phyloP scores from a whole-genome alignment of 2,113 vertebrate species.

The Heliornis fulica region DNA sequence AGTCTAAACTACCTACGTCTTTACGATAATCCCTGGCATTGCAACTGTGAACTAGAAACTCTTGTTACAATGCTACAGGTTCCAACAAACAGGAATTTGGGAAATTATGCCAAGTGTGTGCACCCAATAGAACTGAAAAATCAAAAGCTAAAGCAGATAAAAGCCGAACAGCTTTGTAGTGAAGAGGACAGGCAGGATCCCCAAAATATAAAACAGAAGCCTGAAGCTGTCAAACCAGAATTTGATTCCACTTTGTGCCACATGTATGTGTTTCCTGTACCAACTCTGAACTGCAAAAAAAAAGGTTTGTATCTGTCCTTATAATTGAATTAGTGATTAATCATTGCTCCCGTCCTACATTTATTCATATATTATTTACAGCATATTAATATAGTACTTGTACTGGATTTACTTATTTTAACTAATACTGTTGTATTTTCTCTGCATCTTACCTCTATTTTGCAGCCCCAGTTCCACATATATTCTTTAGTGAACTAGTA shows the following conservation, averaged over 20 bases:
- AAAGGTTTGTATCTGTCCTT: conserved; percentile 81
- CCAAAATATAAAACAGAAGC: conserved; percentile 9
- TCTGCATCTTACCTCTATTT: not conserved
- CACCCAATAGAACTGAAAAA: conserved; percentile 78
- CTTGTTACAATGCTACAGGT: conserved; percentile 89
- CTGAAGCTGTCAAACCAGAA: conserved; percentile 63
- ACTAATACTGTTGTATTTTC: not conserved
- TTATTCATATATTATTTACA: not conserved
- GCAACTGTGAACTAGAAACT: conserved; percentile 86
- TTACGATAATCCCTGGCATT: conserved; percentile 95
- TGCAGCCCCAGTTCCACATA: not conserved
- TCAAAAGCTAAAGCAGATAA: conserved; percentile 85
- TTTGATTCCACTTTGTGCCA: conserved; percentile 84
- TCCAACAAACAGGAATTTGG: conserved; percentile 90
- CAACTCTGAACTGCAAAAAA: conserved; percentile 86
- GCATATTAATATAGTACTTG: not conserved
- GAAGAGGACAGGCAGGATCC: conserved; percentile 59
- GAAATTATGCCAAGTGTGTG: conserved; percentile 88
- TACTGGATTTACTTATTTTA: not conserved
- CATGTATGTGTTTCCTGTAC: conserved; percentile 86
- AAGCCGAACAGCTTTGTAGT: conserved; percentile 78
- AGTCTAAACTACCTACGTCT: conserved; percentile 88
- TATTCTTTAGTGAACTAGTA: not conserved
- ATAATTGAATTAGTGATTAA: not conserved
- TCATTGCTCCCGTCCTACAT: not conserved